Base-by-base conservation (phyloP, 2,888 invertebrate genomes). In the Aromia moschata region DNA sequence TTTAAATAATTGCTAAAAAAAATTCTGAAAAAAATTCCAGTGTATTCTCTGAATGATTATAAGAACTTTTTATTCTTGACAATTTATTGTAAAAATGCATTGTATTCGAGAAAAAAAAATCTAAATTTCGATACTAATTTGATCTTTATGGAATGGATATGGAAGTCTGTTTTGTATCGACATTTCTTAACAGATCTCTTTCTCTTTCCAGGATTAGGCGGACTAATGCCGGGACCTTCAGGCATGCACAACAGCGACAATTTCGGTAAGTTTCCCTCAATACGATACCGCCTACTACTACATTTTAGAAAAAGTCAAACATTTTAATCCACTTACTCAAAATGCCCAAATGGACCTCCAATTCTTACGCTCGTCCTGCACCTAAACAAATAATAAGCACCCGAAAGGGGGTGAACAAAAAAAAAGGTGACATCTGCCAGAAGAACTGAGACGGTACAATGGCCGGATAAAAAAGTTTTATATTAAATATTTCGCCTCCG, bases 181-280 rank as follows among this genome's bases (percentile, higher is more conserved):
- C n/a, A n/a, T n/a, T n/a, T n/a, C n/a, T n/a, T n/a, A n/a, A n/a
- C n/a, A n/a, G n/a, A n/a, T n/a, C n/a, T n/a, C n/a, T n/a, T n/a
- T n/a, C n/a, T n/a, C n/a, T n/a, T n/a, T 75, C 16, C 73, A 83
- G 84, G 86, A 68, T 80, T 89, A 79, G 80, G 89, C 83, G 93
- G 93, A 74, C 85, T 94, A 71, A 84, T 94, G 78, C 92, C 94
- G 62, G 93, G 94, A 74, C 93, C 93, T 31, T 94, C 94, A 65
- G 92, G 93, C 75, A 89, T 93, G 80, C 91, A 87, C 73, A 87
- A 86, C 76, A 80, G 76, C 64, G 81, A 91, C 81, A 90, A 90
- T 81, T 93, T 89, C 82, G 93, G 92, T 83, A 70, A 77, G 79
- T 74, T 11, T 25, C 25, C 4, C 25, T 9, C 4, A 25, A 4